A percentile compares a stretch with the other conserved stretches of the same genome.
phyloP scores from a whole-genome alignment of 2,113 vertebrate genomes.

The Pangasianodon hypophthalmus region DNA sequence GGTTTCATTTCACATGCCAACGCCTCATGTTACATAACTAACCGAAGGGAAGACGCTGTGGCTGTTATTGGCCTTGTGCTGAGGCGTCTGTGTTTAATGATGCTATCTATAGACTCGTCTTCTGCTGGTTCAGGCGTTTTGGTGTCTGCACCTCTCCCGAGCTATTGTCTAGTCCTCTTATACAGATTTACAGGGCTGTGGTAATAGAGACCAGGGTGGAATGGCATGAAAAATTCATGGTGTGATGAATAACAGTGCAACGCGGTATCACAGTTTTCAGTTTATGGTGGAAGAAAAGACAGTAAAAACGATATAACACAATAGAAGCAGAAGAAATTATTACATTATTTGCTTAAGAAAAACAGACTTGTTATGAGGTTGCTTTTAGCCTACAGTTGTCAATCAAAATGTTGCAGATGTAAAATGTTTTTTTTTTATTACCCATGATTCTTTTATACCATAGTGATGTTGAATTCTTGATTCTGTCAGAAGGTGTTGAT shows the following conservation, averaged over 20 bases:
- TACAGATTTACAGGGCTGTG: background rate
- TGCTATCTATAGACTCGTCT: slow-evolving; percentile 26
- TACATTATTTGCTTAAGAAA: background rate
- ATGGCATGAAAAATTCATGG: slow-evolving; percentile 19
- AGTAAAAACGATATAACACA: background rate
- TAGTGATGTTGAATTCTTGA: background rate
- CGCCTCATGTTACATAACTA: slow-evolving; percentile 10
- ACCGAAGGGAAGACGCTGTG: background rate
- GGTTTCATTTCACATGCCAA: background rate
- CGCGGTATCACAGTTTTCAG: background rate
- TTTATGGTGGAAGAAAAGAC: background rate
- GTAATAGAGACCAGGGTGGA: background rate
- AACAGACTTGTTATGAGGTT: background rate
- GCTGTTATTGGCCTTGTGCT: slow-evolving; percentile 24
- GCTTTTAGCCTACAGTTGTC: background rate
- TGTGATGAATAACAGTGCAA: background rate
- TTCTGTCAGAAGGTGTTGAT: background rate
- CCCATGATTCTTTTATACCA: background rate
- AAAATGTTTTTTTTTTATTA: background rate
- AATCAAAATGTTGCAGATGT: background rate
- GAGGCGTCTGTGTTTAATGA: slow-evolving; percentile 32
- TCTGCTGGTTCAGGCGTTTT: slow-evolving; percentile 24
- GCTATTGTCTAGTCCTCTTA: slow-evolving; percentile 48
- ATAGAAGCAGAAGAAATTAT: background rate
- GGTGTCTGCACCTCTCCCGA: slow-evolving; percentile 25